Conservation (phyloP, 2,888 invertebrate species). For the Leistus spinibarbis region DNA sequence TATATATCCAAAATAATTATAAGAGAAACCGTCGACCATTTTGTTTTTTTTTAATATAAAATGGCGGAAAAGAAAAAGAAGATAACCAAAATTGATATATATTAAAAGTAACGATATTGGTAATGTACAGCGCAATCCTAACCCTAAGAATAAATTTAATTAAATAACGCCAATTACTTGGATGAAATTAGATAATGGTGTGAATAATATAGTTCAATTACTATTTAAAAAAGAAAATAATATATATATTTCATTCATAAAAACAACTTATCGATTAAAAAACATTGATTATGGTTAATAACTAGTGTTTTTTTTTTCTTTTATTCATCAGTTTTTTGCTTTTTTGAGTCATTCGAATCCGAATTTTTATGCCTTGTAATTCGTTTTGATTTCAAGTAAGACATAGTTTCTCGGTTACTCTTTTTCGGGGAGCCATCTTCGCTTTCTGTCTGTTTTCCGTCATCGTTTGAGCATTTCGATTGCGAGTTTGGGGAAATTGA, state of each 20-base stretch:
- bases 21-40: not conserved
- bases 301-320: not conserved
- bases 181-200: not conserved
- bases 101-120: not conserved
- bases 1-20: not conserved
- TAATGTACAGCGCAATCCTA: not conserved
- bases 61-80: not conserved
- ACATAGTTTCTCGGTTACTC: slow-evolving; percentile 52
- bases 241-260: slow-evolving; percentile 30
- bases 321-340: slow-evolving; percentile 43
- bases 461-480: not conserved
- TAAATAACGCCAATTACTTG: not conserved
- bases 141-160: not conserved
- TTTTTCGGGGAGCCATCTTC: slow-evolving; percentile 48
- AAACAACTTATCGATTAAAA: slow-evolving; percentile 31
- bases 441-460: slow-evolving; percentile 49
- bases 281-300: slow-evolving; percentile 7
- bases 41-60: not conserved
- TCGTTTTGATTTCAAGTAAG: slow-evolving; percentile 55
- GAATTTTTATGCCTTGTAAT: slow-evolving; percentile 53
- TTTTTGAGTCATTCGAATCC: slow-evolving; percentile 49
- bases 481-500: not conserved
- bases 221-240: slow-evolving; percentile 7
- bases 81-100: not conserved
- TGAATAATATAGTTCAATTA: not conserved